These are phyloP conservation scores for Ascaphus truei DNA, from an alignment of 2,113 vertebrate species.

Conservation along the genomic window DNA sequence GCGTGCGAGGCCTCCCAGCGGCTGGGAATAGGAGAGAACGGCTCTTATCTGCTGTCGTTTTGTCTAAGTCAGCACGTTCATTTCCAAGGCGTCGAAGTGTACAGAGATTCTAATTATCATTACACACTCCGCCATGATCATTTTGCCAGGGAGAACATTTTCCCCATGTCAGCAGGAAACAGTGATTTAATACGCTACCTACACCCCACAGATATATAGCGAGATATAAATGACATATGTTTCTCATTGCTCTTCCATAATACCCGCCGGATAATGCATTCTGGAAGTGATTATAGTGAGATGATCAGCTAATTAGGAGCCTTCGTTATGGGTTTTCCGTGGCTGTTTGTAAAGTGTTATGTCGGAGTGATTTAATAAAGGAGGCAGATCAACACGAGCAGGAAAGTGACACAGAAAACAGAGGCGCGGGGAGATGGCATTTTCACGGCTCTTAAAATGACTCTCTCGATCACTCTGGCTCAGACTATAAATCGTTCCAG, in stretches of 20 bases:
- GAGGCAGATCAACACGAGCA: slow-evolving; percentile 12
- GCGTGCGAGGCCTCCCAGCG: no score
- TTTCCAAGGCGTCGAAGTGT: slow-evolving; percentile 9
- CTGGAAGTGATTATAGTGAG: slow-evolving; percentile 28
- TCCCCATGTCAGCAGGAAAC: slow-evolving; percentile 25
- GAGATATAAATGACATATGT: slow-evolving; percentile 28
- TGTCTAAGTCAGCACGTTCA: not conserved
- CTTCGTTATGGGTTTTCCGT: slow-evolving; percentile 22
- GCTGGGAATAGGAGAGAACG: no score
- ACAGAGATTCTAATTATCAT: slow-evolving; percentile 33
- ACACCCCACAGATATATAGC: slow-evolving; percentile 23
- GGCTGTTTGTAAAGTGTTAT: slow-evolving; percentile 30
- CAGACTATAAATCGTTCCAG: slow-evolving; percentile 16
- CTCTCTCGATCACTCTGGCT: not conserved
- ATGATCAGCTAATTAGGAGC: slow-evolving; percentile 31
- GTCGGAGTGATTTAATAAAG: slow-evolving; percentile 24
- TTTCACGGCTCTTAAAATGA: slow-evolving; percentile 7
- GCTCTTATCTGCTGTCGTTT: no score
- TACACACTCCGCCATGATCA: slow-evolving; percentile 16
- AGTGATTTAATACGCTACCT: slow-evolving; percentile 21
- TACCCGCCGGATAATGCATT: slow-evolving; percentile 28
- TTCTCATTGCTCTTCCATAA: slow-evolving; percentile 3
- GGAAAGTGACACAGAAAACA: slow-evolving; percentile 19
- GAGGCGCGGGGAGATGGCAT: not conserved
- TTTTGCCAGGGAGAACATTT: slow-evolving; percentile 14